These are phyloP conservation scores for Haliaeetus leucogaster DNA, from an alignment of 2,113 vertebrate species.

Conservation along the genomic window DNA sequence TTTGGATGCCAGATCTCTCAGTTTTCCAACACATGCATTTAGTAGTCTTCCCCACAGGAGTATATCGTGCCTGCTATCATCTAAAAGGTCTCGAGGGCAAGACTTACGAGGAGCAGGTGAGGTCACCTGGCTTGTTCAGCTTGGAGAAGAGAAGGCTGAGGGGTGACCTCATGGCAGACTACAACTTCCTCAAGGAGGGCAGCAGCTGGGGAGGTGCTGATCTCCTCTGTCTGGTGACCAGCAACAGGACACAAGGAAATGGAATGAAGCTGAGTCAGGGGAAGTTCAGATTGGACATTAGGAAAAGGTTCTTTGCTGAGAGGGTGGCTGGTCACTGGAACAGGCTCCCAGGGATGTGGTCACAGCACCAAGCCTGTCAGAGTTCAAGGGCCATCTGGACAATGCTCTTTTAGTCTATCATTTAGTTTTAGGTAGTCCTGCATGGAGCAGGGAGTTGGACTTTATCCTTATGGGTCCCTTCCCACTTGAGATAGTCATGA, in stretches of 20 bases:
- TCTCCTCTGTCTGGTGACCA: neutral
- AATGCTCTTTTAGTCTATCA: neutral
- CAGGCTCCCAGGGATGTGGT: neutral
- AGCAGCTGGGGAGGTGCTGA: neutral
- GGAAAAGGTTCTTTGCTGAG: neutral
- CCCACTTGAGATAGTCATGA: neutral
- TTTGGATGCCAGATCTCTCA: neutral
- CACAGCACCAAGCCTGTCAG: neutral
- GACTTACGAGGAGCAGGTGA: neutral
- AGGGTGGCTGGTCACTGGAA: neutral
- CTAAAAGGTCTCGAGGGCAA: neutral
- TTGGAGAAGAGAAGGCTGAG: neutral
- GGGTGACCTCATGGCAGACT: neutral
- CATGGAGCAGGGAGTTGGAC: no score
- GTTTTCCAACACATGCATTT: neutral
- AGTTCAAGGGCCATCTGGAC: neutral
- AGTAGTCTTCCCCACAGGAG: neutral
- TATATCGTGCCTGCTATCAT: neutral
- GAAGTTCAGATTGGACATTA: neutral
- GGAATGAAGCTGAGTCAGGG: neutral
- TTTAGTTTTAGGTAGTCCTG: neutral
- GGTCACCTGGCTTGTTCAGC: neutral
- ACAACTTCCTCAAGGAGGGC: no score
- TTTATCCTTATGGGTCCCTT: neutral
- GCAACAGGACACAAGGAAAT: neutral